A percentile compares a stretch with the other conserved stretches of the same genome.
These are phyloP conservation scores for Unio delphinus DNA, from an alignment of 2,888 invertebrate species.

Conservation along the genomic window DNA sequence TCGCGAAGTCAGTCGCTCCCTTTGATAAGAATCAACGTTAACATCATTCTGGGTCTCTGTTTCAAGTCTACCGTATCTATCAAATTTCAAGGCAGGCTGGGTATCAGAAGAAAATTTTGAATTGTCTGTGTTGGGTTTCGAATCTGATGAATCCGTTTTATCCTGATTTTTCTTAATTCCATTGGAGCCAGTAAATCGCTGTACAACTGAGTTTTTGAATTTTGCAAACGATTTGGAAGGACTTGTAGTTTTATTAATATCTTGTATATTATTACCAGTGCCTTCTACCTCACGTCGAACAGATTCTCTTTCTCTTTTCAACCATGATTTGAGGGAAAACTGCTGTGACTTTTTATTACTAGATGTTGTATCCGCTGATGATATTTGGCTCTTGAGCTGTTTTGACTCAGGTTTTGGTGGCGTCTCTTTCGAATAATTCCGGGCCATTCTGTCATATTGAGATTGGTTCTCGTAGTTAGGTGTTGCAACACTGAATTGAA, in stretches of 20 bases:
- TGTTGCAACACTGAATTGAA: constrained; percentile 9
- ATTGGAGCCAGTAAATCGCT: constrained; percentile 45
- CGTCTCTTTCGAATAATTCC: background rate
- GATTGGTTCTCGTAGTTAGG: constrained; percentile 50
- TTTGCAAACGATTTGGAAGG: constrained; percentile 46
- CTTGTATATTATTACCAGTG: constrained; percentile 15
- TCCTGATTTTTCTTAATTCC: constrained; percentile 23
- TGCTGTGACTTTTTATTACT: constrained; percentile 40
- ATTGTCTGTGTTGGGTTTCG: constrained; percentile 6
- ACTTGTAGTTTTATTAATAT: constrained; percentile 20
- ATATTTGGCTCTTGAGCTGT: background rate
- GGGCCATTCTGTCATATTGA: constrained; percentile 20
- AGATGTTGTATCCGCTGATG: constrained; percentile 14
- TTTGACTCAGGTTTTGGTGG: constrained; percentile 9
- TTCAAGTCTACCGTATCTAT: background rate
- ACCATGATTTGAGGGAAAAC: constrained; percentile 56
- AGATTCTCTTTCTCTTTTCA: constrained; percentile 53
- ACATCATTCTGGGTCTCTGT: no score
- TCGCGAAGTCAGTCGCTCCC: constrained; percentile 6
- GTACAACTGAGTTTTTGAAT: constrained; percentile 52
- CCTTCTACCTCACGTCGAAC: constrained; percentile 34
- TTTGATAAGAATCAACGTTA: constrained; percentile 27
- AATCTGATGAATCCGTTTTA: constrained; percentile 6
- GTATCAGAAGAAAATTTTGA: constrained; percentile 22
- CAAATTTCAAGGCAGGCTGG: constrained; percentile 3